A percentile compares a stretch with the other conserved stretches of the same genome.
phyloP scores from a whole-genome alignment of 1,140 invertebrate genomes.

The Hylyphantes graminicola region DNA sequence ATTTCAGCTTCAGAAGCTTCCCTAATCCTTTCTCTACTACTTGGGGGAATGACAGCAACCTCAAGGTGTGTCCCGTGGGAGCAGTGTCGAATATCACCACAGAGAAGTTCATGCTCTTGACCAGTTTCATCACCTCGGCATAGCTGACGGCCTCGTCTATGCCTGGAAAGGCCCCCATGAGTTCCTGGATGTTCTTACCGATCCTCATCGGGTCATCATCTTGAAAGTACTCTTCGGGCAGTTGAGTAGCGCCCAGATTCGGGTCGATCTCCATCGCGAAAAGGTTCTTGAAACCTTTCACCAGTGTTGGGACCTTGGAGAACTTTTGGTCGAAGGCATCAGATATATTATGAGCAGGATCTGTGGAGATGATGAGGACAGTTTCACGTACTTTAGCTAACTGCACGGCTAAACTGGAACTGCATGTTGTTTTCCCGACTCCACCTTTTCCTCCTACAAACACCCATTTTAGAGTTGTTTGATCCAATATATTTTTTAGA shows the following conservation, averaged over 20 bases:
- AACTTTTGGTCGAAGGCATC: conserved; percentile 94
- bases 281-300: conserved; percentile 92
- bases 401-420: conserved; percentile 95
- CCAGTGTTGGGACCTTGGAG: conserved; percentile 89
- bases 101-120: conserved; percentile 98
- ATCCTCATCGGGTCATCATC: conserved; percentile 73
- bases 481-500: conserved; percentile 92
- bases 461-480: conserved; percentile 89
- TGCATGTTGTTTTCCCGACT: conserved; percentile 99
- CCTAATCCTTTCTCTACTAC: conserved; percentile 97
- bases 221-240: conserved; percentile 96
- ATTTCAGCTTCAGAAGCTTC: conserved; percentile 91
- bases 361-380: conserved; percentile 98
- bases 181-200: conserved; percentile 91
- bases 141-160: conserved; percentile 99
- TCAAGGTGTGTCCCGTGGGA: conserved; percentile 98
- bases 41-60: conserved; percentile 94
- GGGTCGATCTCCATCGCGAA: conserved; percentile 99
- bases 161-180: conserved; percentile 95
- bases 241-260: conserved; percentile 88
- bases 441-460: conserved; percentile 79
- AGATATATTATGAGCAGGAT: conserved; percentile 99
- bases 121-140: conserved; percentile 98
- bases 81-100: conserved; percentile 99
- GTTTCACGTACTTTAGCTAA: conserved; percentile 91